Percentiles rank a stretch among this genome's conserved stretches.
phyloP scores from a whole-genome alignment of 2,888 invertebrate species.

The Limnephilus lunatus region DNA sequence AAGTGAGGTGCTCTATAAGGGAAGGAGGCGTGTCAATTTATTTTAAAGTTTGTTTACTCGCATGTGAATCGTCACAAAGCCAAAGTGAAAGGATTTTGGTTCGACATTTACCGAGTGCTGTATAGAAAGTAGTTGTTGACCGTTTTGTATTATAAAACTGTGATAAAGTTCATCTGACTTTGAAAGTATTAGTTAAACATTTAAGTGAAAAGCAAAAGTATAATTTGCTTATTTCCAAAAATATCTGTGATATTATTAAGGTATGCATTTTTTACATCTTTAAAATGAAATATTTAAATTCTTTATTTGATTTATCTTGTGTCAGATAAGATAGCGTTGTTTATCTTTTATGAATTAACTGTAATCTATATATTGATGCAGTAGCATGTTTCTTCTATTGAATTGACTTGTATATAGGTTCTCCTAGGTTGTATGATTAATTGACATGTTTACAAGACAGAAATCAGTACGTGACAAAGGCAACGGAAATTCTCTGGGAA shows the following conservation, averaged over 20 bases:
- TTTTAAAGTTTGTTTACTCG: slow-evolving; percentile 16
- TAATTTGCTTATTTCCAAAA: not conserved
- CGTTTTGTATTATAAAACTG: slow-evolving; percentile 58
- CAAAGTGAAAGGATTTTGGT: slow-evolving; percentile 59
- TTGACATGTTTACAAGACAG: slow-evolving; percentile 44
- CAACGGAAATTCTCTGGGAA: slow-evolving; percentile 20
- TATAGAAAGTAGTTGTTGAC: slow-evolving; percentile 51
- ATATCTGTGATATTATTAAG: slow-evolving; percentile 56
- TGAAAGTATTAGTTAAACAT: slow-evolving; percentile 44
- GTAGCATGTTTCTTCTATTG: too few species aligned
- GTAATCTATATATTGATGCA: not conserved
- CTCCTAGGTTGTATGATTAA: slow-evolving; percentile 4
- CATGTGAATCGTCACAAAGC: slow-evolving; percentile 1
- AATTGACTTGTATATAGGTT: not conserved
- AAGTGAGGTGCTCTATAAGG: not conserved
- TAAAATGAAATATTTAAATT: slow-evolving; percentile 52
- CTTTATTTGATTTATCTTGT: not conserved
- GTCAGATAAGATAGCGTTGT: not conserved
- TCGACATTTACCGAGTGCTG: slow-evolving; percentile 18
- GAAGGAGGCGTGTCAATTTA: slow-evolving; percentile 42
- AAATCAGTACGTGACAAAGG: slow-evolving; percentile 58
- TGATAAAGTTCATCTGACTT: slow-evolving; percentile 56
- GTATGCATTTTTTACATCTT: slow-evolving; percentile 51
- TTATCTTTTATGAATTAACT: not conserved
- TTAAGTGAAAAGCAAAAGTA: slow-evolving; percentile 20